Conservation (phyloP, 2,113 vertebrate species). For the Oreochromis tanganicae region DNA sequence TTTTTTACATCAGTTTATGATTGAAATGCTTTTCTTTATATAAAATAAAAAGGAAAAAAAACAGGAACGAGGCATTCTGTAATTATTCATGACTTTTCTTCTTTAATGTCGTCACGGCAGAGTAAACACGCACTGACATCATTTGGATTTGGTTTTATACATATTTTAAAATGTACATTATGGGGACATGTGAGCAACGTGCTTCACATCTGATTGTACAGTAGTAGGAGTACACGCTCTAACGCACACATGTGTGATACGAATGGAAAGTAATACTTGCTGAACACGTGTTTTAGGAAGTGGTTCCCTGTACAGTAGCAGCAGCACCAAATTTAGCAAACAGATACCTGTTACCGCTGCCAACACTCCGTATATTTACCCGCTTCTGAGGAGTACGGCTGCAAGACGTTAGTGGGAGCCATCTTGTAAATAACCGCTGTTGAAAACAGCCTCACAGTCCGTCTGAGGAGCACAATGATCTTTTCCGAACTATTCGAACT, state of each 20-base stretch:
- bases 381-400: neutral
- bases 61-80: neutral
- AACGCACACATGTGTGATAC: neutral
- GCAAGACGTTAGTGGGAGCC: conserved; percentile 44
- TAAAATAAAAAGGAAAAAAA: neutral
- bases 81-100: rapidly evolving
- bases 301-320: neutral
- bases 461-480: neutral
- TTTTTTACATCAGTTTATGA: neutral
- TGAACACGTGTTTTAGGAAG: neutral
- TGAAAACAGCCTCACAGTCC: neutral
- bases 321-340: neutral
- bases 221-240: too few relatives aligned
- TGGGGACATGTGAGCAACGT: neutral
- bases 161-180: neutral
- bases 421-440: conserved; percentile 1
- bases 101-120: neutral
- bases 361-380: conserved; percentile 10
- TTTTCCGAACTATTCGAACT: neutral
- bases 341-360: neutral
- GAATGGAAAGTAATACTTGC: neutral
- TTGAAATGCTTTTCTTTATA: neutral
- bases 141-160: neutral
- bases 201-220: neutral
- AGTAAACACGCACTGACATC: neutral